Evolutionary conservation across 2,888 invertebrate species (phyloP).

Genomic region (Aspidiotus destructor): DNA sequence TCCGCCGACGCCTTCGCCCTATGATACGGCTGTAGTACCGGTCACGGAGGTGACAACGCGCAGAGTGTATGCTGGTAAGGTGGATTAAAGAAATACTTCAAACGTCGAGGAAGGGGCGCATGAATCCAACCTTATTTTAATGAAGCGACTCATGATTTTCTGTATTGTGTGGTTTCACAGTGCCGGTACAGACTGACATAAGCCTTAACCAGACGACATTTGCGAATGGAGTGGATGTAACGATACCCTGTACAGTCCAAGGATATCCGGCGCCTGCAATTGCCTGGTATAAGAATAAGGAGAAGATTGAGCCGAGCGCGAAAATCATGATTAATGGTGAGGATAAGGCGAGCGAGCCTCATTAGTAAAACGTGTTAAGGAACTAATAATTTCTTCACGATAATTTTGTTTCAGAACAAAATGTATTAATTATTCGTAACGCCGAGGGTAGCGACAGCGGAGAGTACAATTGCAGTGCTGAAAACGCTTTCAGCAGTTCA

Average conservation of each 20-base stretch:
- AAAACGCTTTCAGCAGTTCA: constrained; percentile 60
- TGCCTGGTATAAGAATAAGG: constrained; percentile 70
- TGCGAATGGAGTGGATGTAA: constrained; percentile 57
- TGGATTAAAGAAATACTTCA: background rate
- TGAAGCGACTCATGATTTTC: background rate
- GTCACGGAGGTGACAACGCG: constrained; percentile 13
- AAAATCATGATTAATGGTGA: constrained; percentile 58
- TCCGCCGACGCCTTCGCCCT: constrained; percentile 38
- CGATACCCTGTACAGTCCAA: constrained; percentile 62
- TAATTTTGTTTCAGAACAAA: constrained; percentile 47
- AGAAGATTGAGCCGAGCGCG: constrained; percentile 48
- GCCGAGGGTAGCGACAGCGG: constrained; percentile 64
- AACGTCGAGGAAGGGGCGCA: background rate
- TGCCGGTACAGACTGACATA: constrained; percentile 58
- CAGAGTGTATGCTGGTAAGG: constrained; percentile 34
- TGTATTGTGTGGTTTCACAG: constrained; percentile 43
- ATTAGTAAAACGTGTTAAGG: background rate
- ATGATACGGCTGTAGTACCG: constrained; percentile 8
- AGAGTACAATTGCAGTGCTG: constrained; percentile 70
- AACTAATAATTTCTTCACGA: constrained; percentile 27
- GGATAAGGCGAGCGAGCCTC: constrained; percentile 17
- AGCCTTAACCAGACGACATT: constrained; percentile 50
- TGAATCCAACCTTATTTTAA: background rate
- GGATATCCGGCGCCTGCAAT: constrained; percentile 69
- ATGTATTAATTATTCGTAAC: constrained; percentile 58